Evolutionary conservation across 2,113 vertebrate species (phyloP).

Genomic region (Puntigrus tetrazona): DNA sequence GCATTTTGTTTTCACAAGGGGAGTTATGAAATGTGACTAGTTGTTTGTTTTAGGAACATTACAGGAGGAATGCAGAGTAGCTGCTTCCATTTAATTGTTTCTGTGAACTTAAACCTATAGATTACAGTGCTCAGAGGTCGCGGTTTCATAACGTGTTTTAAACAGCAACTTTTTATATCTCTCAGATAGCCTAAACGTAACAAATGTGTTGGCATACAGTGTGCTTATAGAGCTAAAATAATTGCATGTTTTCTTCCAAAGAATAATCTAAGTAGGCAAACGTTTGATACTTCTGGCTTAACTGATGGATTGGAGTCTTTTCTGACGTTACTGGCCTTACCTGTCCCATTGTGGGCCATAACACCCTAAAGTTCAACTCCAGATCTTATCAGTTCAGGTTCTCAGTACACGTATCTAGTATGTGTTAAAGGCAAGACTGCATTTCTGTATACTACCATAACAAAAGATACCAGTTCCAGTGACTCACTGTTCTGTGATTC

Average conservation of each 20-base stretch:
- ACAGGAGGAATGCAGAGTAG: not conserved
- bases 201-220: not conserved
- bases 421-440: conserved; percentile 11
- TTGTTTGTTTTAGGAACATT: not conserved
- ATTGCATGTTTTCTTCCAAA: not conserved
- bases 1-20: not conserved
- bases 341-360: not conserved
- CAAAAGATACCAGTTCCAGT: not conserved
- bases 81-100: not conserved
- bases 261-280: not conserved
- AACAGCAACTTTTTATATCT: not conserved
- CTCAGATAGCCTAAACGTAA: not conserved
- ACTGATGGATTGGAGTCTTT: not conserved
- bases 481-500: not conserved
- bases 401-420: not conserved
- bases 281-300: not conserved
- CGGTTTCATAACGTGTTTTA: not conserved
- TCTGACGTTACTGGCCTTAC: not conserved
- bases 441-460: not conserved
- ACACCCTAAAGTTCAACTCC: not conserved
- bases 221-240: not conserved
- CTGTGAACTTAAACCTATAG: conserved; percentile 1
- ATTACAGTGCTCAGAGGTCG: not conserved
- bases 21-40: not conserved
- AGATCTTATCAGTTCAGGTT: conserved; percentile 4